Evolutionary conservation across 35 echinoderm and acorn worm species (phyloP).

Genomic region (Amphiura filiformis): DNA sequence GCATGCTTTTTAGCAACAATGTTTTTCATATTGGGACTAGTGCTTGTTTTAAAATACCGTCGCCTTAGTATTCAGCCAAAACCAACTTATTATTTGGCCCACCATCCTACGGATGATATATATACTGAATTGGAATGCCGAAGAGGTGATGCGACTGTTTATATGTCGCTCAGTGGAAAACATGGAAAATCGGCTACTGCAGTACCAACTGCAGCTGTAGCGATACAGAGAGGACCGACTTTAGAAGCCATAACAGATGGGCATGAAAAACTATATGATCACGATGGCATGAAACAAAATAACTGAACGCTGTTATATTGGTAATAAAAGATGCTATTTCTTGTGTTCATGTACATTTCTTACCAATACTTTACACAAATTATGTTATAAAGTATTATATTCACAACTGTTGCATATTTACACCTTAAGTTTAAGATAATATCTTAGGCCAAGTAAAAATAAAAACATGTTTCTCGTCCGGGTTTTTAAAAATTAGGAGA

Average conservation of each 20-base stretch:
- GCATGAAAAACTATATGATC: neutral
- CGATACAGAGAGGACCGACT: neutral
- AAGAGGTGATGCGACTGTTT: neutral
- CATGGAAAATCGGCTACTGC: neutral
- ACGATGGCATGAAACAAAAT: neutral
- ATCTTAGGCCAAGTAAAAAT: no score
- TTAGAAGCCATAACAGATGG: neutral
- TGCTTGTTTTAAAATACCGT: neutral
- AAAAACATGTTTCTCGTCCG: no score
- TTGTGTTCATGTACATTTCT: no score
- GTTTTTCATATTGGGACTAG: neutral
- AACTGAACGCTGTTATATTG: no score
- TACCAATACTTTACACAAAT: no score
- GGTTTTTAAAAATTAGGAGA: no score
- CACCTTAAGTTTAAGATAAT: no score
- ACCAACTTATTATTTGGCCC: neutral
- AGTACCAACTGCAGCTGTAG: no score
- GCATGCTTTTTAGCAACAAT: neutral
- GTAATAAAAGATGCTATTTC: no score
- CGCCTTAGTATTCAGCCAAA: neutral
- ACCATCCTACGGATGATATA: neutral
- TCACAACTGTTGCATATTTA: no score
- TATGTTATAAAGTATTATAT: no score
- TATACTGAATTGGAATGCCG: neutral
- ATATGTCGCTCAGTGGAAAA: slow-evolving; percentile 7